Base-by-base conservation (phyloP, 2,113 vertebrate genomes). In the Tragulus kanchil region DNA sequence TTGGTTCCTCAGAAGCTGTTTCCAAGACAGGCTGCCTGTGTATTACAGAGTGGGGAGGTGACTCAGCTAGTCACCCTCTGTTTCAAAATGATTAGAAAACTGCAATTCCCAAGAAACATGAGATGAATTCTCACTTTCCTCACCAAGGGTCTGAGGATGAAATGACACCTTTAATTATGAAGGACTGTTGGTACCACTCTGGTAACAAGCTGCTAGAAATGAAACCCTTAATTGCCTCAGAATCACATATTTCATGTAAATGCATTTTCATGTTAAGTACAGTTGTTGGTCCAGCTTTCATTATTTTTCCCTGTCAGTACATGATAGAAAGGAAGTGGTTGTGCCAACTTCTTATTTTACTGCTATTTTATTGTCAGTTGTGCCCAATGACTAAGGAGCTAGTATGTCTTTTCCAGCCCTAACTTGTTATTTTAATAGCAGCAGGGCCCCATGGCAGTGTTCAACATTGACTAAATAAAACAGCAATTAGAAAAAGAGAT, bases 111-210 rank as follows among this genome's bases (percentile, higher is more conserved):
- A 64, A 96, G 97, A 97, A 98, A 98, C 58, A 21, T 67, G 65
- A 92, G 90, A 96, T 93, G 96, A 97, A 98, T 97, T 98, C 97
- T 98, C 97, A 95, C 95, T 97, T 98, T 96, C 85, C 92, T 98
- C 93, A 93, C 88, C 94, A 91, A 98, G 61, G 54, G 94, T 64
- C 61, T 93, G 95, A 92, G 93, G 93, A 98, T 97, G 96, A 97
- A 97, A 97, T 94, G 97, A 93, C 97, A 98, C 97, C 96, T 98
- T 97, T 98, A 98, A 98, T 98, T 98, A 98, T 95, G 89, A 97
- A 98, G 93, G 83, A 97, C 95, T 97, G 69, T 97, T 97, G 94
- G 95, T 97, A 95, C 85, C 97, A 79, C 93, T 97, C 95, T 97
- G 89, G 96, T 97, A 96, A 97, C 89, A 98, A 97, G 93, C 96